Base-by-base conservation (phyloP, 2,113 vertebrate genomes). In the Nothoprocta perdicaria region DNA sequence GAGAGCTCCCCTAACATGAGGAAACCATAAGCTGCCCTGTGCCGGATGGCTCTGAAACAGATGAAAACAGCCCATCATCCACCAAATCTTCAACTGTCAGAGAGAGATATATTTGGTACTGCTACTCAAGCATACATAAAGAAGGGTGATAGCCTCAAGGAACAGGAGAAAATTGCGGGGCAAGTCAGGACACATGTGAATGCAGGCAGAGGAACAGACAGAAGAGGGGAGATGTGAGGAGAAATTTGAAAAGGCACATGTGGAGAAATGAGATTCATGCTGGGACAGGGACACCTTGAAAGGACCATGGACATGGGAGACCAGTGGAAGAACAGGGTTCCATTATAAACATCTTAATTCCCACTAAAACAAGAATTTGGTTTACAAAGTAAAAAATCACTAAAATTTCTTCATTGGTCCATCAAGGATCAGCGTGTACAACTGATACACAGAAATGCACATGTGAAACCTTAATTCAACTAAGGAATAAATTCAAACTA, bases 401-500 rank as follows among this genome's bases (percentile, higher is more conserved):
- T 43, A n/a, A 35, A 80, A 58, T 8, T 67, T 66, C 45, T 71
- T 45, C 26, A 62, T 21, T 23, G 62, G 19, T 82, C 22, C n/a
- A 77, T 18, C 26, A 76, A 76, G 4, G 6, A 92, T 69, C 23
- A n/a, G 29, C 71, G 26, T 80, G 29, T 13, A 33, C 60, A 77
- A 53, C 1, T 31, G 41, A 87, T 91, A 73, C 21, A 63, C 0
- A 2, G 31, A 77, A 79, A 3, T 29, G 4, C 4, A 0, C 26
- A 66, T 33, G 23, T 62, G 35, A 82, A 87, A 73, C 10, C 4
- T n/a, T 35, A 18, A 33, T 45, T 91, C 69, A 89, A 14, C 80
- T 52, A 85, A 35, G 60, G 66, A 87, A 84, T 14, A 83, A 92
- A 90, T 61, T 57, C 48, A 92, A 83, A 82, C 3, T 79, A 76